Conservation (phyloP, 2,888 invertebrate genomes). For the Drosophila mimetica region DNA sequence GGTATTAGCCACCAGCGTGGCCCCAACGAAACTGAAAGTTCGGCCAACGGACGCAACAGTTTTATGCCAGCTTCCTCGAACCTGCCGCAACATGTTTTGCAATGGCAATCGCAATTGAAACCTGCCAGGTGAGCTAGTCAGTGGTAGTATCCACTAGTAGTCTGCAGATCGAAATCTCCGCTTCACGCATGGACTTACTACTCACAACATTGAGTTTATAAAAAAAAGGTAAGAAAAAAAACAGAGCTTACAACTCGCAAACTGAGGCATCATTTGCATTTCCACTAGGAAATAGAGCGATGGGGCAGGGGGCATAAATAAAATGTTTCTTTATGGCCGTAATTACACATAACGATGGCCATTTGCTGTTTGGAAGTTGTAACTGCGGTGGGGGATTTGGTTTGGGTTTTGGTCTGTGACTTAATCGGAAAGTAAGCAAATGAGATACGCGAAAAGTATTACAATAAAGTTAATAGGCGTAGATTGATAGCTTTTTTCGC, state of each 20-base stretch:
- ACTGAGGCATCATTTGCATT: slow-evolving; percentile 70
- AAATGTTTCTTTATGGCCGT: slow-evolving; percentile 72
- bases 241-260: slow-evolving; percentile 3
- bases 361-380: slow-evolving; percentile 41
- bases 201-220: slow-evolving; percentile 7
- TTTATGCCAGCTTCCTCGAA: slow-evolving; percentile 82
- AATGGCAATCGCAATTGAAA: slow-evolving; percentile 48
- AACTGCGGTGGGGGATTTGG: slow-evolving; percentile 5
- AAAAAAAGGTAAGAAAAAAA: neutral
- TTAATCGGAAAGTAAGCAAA: slow-evolving; percentile 36
- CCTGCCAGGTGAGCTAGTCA: slow-evolving; percentile 54
- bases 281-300: slow-evolving; percentile 74
- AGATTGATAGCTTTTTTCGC: slow-evolving; percentile 5
- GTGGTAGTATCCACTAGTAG: slow-evolving; percentile 10
- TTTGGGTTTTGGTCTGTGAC: slow-evolving; percentile 26
- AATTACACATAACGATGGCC: slow-evolving; percentile 60
- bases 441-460: slow-evolving; percentile 9
- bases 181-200: slow-evolving; percentile 55
- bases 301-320: slow-evolving; percentile 58
- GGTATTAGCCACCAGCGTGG: slow-evolving; percentile 68
- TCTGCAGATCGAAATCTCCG: slow-evolving; percentile 58
- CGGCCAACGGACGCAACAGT: slow-evolving; percentile 77
- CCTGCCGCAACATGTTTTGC: slow-evolving; percentile 71
- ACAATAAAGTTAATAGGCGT: slow-evolving; percentile 9
- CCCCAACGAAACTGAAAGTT: slow-evolving; percentile 83